Conservation (phyloP, 2,113 vertebrate species). For the Melozone crissalis region DNA sequence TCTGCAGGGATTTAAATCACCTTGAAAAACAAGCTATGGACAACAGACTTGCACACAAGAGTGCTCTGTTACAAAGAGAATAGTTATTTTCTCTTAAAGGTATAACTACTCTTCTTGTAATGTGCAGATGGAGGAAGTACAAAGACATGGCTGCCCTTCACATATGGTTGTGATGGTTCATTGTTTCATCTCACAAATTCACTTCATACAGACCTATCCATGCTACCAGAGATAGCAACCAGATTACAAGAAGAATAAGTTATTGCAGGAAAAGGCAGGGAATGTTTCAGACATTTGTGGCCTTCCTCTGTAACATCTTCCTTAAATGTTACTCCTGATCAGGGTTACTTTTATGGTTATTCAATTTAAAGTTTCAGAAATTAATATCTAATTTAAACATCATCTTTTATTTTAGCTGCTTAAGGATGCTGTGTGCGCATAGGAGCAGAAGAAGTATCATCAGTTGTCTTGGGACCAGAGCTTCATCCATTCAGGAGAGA, state of each 20-base stretch:
- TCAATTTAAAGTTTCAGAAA: background rate
- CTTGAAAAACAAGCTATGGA: slow-evolving; percentile 54
- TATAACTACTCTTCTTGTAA: background rate
- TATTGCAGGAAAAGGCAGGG: background rate
- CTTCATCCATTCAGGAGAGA: background rate
- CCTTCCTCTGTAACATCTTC: background rate
- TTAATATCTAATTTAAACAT: background rate
- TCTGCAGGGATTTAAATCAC: slow-evolving; percentile 67
- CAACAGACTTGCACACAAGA: background rate
- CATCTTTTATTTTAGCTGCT: background rate
- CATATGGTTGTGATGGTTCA: background rate
- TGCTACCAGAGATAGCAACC: background rate
- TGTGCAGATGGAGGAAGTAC: background rate
- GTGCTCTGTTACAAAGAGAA: background rate
- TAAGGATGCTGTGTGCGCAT: accelerated
- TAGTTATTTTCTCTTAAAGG: slow-evolving; percentile 1
- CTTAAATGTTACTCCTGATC: background rate
- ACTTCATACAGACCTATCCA: background rate
- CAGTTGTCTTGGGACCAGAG: background rate
- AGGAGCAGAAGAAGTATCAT: background rate
- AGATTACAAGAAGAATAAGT: background rate
- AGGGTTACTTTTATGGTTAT: background rate
- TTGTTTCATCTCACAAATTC: background rate
- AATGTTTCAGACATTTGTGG: background rate
- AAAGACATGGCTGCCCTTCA: background rate